Evolutionary conservation across 2,797 vertebrate genomes (phyloP), one percentile per base, ranked within the genome.

Genomic region (Steatocranus sp.): DNA sequence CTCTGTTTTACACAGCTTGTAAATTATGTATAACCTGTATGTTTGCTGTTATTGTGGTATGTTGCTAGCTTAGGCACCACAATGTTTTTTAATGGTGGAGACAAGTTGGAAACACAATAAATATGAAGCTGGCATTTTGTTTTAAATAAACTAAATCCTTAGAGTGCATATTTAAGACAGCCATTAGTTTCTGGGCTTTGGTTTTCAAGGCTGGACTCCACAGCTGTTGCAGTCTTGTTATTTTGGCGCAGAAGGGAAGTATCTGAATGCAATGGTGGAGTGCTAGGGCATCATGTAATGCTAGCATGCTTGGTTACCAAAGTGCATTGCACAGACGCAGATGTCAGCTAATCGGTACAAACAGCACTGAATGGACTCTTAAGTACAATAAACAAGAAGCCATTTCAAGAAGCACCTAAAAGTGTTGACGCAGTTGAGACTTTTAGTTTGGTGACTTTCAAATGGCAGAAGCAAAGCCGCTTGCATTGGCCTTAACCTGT

Each of bases 1-100:
- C 9, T 77, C 66, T 82, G 36, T 14, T 61, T 12, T 15, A 76
- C 38, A 70, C 63, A 70, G 38, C 14, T 70, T 25, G 23, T 46
- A 43, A 25, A 46, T 20, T 18, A 54, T 14, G 6, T 76, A 27
- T 15, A 11, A 66, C 73, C 58, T 54, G 30, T 20, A 51, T 51
- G 38, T 51, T 36, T 68, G 14, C 6, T 11, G 20, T 46, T 41
- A 50, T 73, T 25, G 17, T 54, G 46, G 14, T 58, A 53, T 78
- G 23, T 68, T 58, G 17, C 11, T 76, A 54, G 38, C 49, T n/a
- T 27, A 70, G 66, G 66, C 23, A 30, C 25, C 9, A 18, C 15
- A 66, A 15, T 66, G n/a, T 23, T 38, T 66, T 23, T 9, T 66
- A 38, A 66, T 9, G 34, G n/a, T 38, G 34, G 3, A 41, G n/a